Evolutionary conservation across 2,888 invertebrate species (phyloP), one percentile per base, ranked within the genome.

Genomic region (Pollenia labialis): DNA sequence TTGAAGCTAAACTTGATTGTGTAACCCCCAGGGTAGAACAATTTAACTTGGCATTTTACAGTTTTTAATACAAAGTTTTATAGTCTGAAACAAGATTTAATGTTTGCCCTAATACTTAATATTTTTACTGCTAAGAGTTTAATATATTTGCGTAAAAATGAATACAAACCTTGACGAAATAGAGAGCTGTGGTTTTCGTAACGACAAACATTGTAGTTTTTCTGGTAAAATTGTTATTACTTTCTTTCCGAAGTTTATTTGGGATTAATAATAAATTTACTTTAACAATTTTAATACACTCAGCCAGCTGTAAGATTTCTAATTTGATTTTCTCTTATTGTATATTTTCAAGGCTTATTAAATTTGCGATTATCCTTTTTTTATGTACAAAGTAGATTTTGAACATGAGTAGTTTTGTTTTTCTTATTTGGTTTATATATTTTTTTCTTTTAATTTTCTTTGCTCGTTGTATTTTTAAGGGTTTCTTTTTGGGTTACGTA

Each of bases 351-450:
- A 40, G 52, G 16, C 40, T 69, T 40, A 52, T 52, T 52, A 52
- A 69, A 40, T 40, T 50, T 69, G 52, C 40, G 40, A 52, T 69
- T 52, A 52, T 69, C 52, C 52, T 16, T 50, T 48, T 50, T 32
- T 50, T 68, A 68, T 69, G 32, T 32, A 32, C 6, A 6, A 32
- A 32, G 32, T 32, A 32, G 32, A 32, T 32, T 32, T 32, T 32
- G 4, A 6, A 32, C 32, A 32, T 6, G 6, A 32, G 32, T 32
- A 32, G 6, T 32, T 32, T 32, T 32, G 6, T 32, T 32, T 32
- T 23, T 23, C 3, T 18, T 18, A 18, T 18, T 23, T 32, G 32
- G 32, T 12, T 18, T 48, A 48, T 8, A 14, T 48, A 14, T 48
- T 66, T 48, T 48, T 23, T 23, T 44, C 12, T 16, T 10, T 4